phyloP scores from a whole-genome alignment of 2,888 invertebrate genomes.

The Aspidiotus rigidus region DNA sequence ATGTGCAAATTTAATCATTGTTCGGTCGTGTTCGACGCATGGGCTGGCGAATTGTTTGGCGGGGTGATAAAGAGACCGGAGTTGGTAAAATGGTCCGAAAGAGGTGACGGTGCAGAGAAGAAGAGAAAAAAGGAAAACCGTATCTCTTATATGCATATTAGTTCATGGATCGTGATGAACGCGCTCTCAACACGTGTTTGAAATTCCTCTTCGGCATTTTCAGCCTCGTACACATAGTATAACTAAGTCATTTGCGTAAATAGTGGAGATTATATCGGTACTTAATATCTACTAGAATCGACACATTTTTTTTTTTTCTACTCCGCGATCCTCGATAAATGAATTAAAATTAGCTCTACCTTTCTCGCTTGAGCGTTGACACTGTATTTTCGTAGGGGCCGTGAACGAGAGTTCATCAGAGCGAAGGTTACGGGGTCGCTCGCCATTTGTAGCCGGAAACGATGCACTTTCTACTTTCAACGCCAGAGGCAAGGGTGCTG shows the following conservation, averaged over 20 bases:
- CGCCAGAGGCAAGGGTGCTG: too few relatives aligned
- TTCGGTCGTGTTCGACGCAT: slow-evolving; percentile 25
- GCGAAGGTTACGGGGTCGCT: too few relatives aligned
- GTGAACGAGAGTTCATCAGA: too few relatives aligned
- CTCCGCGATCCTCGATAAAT: too few relatives aligned
- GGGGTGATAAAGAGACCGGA: too few relatives aligned
- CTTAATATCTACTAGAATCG: neutral
- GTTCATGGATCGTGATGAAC: slow-evolving; percentile 27
- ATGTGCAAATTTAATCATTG: slow-evolving; percentile 33
- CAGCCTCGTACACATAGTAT: neutral
- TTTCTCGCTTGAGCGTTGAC: too few relatives aligned
- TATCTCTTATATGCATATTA: slow-evolving; percentile 29
- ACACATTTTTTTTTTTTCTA: slow-evolving; percentile 4
- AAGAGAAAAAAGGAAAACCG: neutral
- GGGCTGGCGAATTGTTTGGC: neutral
- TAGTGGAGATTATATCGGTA: neutral
- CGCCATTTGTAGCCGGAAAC: too few relatives aligned
- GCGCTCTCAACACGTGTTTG: slow-evolving; percentile 29
- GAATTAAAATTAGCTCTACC: too few relatives aligned
- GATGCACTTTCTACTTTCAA: too few relatives aligned
- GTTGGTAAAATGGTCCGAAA: too few relatives aligned
- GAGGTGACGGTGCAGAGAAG: neutral
- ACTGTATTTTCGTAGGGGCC: too few relatives aligned
- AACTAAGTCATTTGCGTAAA: slow-evolving; percentile 1
- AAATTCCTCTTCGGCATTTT: slow-evolving; percentile 3